These are phyloP conservation scores for Actinemys pallida DNA, from an alignment of 2,113 vertebrate genomes.

Conservation along the genomic window DNA sequence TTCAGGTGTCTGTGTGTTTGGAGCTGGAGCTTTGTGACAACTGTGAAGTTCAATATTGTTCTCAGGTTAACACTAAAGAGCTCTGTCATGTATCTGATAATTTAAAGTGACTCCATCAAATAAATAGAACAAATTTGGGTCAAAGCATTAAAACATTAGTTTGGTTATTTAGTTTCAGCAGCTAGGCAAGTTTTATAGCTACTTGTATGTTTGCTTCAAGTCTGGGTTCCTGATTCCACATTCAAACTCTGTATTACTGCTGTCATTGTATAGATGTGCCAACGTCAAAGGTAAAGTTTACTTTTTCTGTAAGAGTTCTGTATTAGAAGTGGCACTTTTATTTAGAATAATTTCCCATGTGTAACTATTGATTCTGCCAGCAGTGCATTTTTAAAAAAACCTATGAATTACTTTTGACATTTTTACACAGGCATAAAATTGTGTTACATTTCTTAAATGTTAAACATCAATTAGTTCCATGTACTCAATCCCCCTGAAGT, in stretches of 20 bases:
- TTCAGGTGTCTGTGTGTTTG: not conserved
- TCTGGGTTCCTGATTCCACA: rapidly evolving
- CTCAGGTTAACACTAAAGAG: not conserved
- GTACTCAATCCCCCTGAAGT: constrained; percentile 24
- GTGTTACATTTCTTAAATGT: constrained; percentile 39
- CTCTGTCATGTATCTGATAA: not conserved
- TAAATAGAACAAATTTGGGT: not conserved
- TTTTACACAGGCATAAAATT: constrained; percentile 52
- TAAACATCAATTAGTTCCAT: constrained; percentile 66
- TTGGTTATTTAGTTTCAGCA: not conserved
- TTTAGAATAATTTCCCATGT: constrained; percentile 53
- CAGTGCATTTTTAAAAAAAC: constrained; percentile 37
- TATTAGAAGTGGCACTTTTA: constrained; percentile 19
- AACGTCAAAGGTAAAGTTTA: not conserved
- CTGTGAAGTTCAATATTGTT: not conserved
- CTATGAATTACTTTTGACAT: constrained; percentile 48
- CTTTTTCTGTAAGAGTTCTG: not conserved
- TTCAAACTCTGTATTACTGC: not conserved
- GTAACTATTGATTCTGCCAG: constrained; percentile 50
- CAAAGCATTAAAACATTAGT: not conserved
- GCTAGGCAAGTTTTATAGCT: not conserved
- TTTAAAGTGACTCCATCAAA: not conserved
- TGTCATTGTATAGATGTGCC: not conserved
- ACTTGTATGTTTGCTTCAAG: not conserved
- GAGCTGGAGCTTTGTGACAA: not conserved